Evolutionary conservation across 2,113 vertebrate species (phyloP), one percentile per base, ranked within the genome.

Genomic region (Platycercus adscitus): DNA sequence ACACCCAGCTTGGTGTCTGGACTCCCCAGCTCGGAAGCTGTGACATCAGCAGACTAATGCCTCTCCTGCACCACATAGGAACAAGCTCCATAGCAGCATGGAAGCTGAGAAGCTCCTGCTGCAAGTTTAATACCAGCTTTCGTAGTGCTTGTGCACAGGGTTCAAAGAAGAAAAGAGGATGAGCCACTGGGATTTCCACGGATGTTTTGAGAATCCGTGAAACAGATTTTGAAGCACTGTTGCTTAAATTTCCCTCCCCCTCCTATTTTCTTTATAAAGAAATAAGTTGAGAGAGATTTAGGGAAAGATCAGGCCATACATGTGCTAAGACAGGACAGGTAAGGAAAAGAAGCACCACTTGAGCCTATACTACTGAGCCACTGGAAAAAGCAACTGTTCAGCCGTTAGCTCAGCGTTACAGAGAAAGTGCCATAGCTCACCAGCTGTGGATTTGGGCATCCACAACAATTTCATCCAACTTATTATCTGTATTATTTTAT

Each of bases 1-100:
- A n/a, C 8, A 12, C 10, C 28, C 41, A 31, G 8, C 2, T 52
- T 8, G 0, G 17, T 69, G n/a, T 39, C n/a, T 3, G 7, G 58
- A 24, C n/a, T 77, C 18, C 10, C 52, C 41, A 72, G 19, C 20
- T 89, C 44, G 73, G 55, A 88, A 43, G 16, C 4, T 76, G 18
- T 56, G 33, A 11, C n/a, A 21, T 81, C 69, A 87, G 31, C 43
- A 81, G 46, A 7, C 35, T 72, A 12, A 5, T 77, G 43, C 17
- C 19, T 41, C 29, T 86, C 33, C 37, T 85, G 17, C 11, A 16
- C 11, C 8, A 11, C 9, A 10, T 4, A 3, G 35, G 44, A 75
- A 33, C 17, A 88, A 71, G 3, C 23, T 66, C 33, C 15, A 12
- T 19, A 76, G 11, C 35, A 50, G 15, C 2, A 1, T 16, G 10